These are phyloP conservation scores for Saiga tatarica DNA, from an alignment of 2,113 vertebrate species.

Conservation along the genomic window DNA sequence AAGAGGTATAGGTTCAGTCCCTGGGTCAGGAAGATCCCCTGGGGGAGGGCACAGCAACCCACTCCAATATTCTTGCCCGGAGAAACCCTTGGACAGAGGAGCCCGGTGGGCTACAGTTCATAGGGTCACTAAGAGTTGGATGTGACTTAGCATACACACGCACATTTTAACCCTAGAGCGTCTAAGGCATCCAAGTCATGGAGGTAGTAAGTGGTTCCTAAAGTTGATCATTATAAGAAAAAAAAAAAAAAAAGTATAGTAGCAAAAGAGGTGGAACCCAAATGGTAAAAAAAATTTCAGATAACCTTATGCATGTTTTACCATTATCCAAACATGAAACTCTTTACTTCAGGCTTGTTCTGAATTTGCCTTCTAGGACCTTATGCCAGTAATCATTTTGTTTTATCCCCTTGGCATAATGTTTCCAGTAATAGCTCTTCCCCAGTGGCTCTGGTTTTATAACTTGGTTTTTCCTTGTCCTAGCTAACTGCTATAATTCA, in stretches of 20 bases:
- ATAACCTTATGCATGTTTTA: neutral
- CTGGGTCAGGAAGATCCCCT: neutral
- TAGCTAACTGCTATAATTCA: neutral
- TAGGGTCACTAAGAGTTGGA: neutral
- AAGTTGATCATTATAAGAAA: neutral
- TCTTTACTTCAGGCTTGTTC: neutral
- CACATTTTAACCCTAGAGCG: neutral
- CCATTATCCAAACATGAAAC: neutral
- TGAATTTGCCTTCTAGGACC: neutral
- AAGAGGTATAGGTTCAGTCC: neutral
- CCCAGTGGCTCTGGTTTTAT: neutral
- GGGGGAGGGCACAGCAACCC: neutral
- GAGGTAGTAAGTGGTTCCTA: neutral
- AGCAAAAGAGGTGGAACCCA: neutral
- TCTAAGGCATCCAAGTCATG: neutral
- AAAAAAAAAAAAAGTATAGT: neutral
- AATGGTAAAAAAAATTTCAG: neutral
- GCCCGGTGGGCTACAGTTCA: neutral
- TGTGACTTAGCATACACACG: neutral
- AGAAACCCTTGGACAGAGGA: neutral
- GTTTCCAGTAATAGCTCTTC: neutral
- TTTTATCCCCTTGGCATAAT: neutral
- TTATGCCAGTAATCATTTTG: neutral
- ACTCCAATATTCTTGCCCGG: neutral
- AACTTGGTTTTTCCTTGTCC: neutral